Evolutionary conservation across 1,140 invertebrate species (phyloP), one percentile per base, ranked within the genome.

Genomic region (Trissolcus basalis): DNA sequence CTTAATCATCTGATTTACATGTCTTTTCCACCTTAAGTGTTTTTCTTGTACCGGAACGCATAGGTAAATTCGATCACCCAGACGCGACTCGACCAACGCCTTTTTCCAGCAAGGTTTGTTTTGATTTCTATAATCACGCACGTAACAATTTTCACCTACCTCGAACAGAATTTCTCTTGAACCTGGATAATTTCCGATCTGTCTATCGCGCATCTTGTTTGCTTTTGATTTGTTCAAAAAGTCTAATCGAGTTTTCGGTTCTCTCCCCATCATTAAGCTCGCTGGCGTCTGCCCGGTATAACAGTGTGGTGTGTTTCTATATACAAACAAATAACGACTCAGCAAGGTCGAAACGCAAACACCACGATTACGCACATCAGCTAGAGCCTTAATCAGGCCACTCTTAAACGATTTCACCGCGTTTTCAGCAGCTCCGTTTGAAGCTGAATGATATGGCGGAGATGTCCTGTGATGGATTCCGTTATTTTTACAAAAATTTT

Each of bases 391-490:
- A 1, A 50, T 65, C 19, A 84, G 51, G 4, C 61, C 70, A 33
- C 10, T 71, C 70, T 85, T 86, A 19, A 85, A 79, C 13, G 60
- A 67, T 50, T 78, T 76, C 4, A 84, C 81, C 1, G 76, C 49
- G 51, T 83, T 82, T 75, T 85, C 80, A 12, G 81, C 80, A 9
- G 69, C 68, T 1, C 80, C 80, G 77, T 85, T 86, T 13, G 82
- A 75, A 0, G 76, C 67, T 47, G 78, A 78, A 58, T 83, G 79
- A 70, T 80, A 82, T 14, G 81, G 72, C 8, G 82, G 54, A 19
- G 72, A 70, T 32, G 68, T 77, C 14, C 59, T 39, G 39, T 75
- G 59, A 16, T 64, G 14, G 36, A 83, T 82, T n/a, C 77, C 61
- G 59, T 77, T 82, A 15, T 27, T 71, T 48, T 70, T 70, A 19